Conservation (phyloP, 1,140 invertebrate species). For the Ceratina australensis region DNA sequence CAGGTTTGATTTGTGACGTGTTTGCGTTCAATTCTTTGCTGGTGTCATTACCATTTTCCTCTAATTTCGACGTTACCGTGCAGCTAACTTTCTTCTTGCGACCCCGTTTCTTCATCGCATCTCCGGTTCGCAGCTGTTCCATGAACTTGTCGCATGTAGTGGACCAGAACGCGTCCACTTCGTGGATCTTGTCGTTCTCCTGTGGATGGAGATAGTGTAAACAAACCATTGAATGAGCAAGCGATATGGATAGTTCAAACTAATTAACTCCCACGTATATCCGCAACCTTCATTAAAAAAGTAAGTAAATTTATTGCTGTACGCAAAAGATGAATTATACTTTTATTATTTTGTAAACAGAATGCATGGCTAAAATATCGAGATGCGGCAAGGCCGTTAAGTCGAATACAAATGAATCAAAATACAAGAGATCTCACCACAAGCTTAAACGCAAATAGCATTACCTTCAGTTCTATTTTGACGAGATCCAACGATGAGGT, state of each 20-base stretch:
- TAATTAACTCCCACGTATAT: no score
- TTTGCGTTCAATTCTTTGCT: constrained; percentile 48
- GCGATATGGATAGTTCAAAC: neutral
- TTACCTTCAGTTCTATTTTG: constrained; percentile 75
- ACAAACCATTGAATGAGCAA: neutral
- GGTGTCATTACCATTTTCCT: constrained; percentile 54
- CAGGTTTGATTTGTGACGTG: constrained; percentile 58
- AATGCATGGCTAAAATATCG: neutral
- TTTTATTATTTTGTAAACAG: no score
- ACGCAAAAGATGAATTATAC: neutral
- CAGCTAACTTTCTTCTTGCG: constrained; percentile 77
- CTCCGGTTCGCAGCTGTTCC: constrained; percentile 83
- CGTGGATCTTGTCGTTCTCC: constrained; percentile 73
- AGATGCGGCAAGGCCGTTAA: neutral
- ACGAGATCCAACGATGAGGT: constrained; percentile 72
- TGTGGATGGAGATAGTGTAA: constrained; percentile 34
- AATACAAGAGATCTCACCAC: neutral
- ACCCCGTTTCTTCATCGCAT: constrained; percentile 79
- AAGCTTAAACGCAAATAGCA: neutral
- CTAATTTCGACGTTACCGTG: constrained; percentile 55
- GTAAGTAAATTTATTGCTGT: neutral
- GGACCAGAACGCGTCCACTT: constrained; percentile 82
- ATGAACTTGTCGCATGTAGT: constrained; percentile 86
- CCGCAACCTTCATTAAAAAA: neutral
- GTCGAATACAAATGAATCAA: neutral